These are phyloP conservation scores for Lycaena phlaeas DNA, from an alignment of 2,888 invertebrate genomes.

Conservation along the genomic window DNA sequence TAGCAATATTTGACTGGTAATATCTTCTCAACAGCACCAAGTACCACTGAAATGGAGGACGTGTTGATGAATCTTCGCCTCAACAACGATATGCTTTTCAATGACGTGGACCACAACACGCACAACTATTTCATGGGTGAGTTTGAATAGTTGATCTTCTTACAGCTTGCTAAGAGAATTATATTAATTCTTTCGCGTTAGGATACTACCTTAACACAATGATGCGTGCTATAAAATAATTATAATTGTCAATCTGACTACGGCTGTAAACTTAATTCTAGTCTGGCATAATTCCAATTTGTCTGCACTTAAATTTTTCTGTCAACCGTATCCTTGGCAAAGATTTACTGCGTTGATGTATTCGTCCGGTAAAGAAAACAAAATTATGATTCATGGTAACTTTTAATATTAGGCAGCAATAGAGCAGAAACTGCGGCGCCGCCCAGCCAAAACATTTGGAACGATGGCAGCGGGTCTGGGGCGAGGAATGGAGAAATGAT, in stretches of 20 bases:
- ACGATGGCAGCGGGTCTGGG: conserved; percentile 26
- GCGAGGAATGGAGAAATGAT: conserved; percentile 39
- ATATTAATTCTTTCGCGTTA: no score
- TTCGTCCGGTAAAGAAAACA: background rate
- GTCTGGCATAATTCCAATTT: no score
- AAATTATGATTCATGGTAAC: background rate
- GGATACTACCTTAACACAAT: no score
- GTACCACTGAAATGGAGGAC: conserved; percentile 48
- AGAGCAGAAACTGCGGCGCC: conserved; percentile 30
- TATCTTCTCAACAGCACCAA: conserved; percentile 33
- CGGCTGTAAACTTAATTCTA: no score
- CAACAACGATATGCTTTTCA: conserved; percentile 52
- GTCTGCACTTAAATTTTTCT: no score
- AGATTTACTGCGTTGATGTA: background rate
- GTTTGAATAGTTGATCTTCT: no score
- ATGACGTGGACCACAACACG: conserved; percentile 32
- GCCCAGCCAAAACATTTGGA: conserved; percentile 30
- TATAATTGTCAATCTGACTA: no score
- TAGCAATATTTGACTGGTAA: no score
- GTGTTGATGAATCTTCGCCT: conserved; percentile 62
- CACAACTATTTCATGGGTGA: conserved; percentile 39
- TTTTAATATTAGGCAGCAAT: conserved; percentile 20
- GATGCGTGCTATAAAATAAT: no score
- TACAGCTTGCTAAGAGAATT: no score
- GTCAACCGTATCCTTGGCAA: conserved; percentile 1